A percentile compares a stretch with the other conserved stretches of the same genome.
Conservation (phyloP, 1,140 invertebrate genomes). For the Drosophila equinoxialis region DNA sequence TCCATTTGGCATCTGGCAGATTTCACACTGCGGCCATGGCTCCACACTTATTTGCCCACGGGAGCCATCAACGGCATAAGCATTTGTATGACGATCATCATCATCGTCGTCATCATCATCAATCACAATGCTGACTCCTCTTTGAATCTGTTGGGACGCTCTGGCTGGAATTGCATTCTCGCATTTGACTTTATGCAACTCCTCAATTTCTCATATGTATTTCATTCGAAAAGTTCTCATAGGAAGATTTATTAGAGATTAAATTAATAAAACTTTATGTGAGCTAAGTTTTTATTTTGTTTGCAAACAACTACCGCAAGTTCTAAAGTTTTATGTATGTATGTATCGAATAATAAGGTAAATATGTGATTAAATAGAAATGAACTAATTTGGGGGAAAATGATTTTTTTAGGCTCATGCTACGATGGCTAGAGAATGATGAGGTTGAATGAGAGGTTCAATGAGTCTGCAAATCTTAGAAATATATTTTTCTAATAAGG, state of each 20-base stretch:
- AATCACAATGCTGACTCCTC: conserved; percentile 2
- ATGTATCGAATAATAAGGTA: conserved; percentile 30
- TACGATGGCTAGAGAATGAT: conserved; percentile 45
- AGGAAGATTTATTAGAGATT: conserved; percentile 61
- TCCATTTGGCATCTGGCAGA: conserved; percentile 11
- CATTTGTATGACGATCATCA: not conserved
- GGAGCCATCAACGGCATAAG: conserved; percentile 7
- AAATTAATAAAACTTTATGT: conserved; percentile 77
- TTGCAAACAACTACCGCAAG: conserved; percentile 68
- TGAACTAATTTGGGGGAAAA: conserved; percentile 29
- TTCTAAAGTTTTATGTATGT: conserved; percentile 44
- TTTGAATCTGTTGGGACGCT: not conserved
- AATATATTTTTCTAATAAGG: not conserved
- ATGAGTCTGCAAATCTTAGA: not conserved
- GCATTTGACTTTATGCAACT: not conserved
- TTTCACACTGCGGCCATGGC: conserved; percentile 4
- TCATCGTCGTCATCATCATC: conserved; percentile 3
- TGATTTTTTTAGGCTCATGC: conserved; percentile 60
- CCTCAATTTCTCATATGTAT: not conserved
- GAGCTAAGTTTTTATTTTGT: conserved; percentile 53
- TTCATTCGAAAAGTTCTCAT: conserved; percentile 45
- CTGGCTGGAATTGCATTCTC: conserved; percentile 7
- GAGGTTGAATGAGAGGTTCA: conserved; percentile 39
- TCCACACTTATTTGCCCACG: conserved; percentile 9
- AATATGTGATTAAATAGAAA: conserved; percentile 24